These are phyloP conservation scores for Suncus etruscus DNA, from an alignment of 2,113 vertebrate genomes.

Conservation along the genomic window DNA sequence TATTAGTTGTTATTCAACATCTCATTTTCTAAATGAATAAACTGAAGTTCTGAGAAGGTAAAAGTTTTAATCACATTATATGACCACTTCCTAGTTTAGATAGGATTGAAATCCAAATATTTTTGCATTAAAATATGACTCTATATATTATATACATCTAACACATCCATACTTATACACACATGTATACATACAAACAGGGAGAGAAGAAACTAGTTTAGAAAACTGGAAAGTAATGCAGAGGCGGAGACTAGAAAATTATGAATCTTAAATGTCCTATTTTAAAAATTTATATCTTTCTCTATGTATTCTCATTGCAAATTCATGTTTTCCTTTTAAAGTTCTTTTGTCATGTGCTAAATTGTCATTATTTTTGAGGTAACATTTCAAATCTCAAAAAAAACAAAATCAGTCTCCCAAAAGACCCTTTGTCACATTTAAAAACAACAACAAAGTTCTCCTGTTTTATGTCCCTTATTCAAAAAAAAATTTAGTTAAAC, in stretches of 20 bases:
- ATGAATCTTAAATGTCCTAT: background rate
- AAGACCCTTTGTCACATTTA: background rate
- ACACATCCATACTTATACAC: background rate
- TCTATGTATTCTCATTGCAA: background rate
- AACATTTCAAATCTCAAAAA: constrained; percentile 44
- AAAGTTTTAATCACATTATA: background rate
- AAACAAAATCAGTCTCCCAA: background rate
- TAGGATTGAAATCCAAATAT: too few relatives aligned
- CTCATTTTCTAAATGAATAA: background rate
- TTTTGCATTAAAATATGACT: background rate
- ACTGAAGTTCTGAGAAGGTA: background rate
- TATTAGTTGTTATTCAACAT: background rate
- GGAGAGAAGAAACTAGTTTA: too few relatives aligned
- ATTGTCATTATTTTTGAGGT: background rate
- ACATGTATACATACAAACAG: background rate
- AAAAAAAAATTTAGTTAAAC: background rate
- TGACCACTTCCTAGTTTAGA: background rate
- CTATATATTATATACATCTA: too few relatives aligned
- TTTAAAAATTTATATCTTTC: background rate
- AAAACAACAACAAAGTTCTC: background rate
- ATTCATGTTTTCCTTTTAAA: background rate
- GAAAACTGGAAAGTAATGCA: background rate
- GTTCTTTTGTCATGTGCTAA: background rate
- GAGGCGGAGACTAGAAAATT: background rate
- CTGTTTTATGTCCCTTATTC: background rate